Base-by-base conservation (phyloP, 2,113 vertebrate genomes). In the Ophiodon elongatus region DNA sequence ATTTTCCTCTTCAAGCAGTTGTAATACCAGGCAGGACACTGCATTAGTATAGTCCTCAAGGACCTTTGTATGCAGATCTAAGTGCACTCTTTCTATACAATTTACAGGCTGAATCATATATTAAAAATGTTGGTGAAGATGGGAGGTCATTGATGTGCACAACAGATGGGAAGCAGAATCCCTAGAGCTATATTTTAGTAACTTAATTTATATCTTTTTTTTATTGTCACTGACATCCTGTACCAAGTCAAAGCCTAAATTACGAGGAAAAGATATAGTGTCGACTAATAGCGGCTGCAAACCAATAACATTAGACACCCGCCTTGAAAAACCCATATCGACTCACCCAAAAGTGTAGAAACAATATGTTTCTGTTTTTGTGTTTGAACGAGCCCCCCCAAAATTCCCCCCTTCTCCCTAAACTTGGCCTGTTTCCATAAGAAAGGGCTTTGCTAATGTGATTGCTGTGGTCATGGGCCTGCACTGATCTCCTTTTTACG, bases 401-500 rank as follows among this genome's bases (percentile, higher is more conserved):
- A 57, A 81, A 79, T 80, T 77, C 81, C 71, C n/a, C 57, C 75
- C 79, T 54, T 17, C 76, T 67, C 57, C 13, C 66, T 33, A 79
- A 90, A 90, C 74, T 70, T 88, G 86, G 83, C 88, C 76, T 25
- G 75, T 86, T 89, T 91, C 84, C 93, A 92, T 89, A 85, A 89
- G 78, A 90, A 88, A 89, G 80, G 83, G 79, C 85, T 92, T 86
- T 70, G 70, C 83, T 92, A 90, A 94, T 93, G 90, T 91, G 91
- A 93, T 94, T 92, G 77, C 84, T 90, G 88, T 92, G 90, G 91
- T 93, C 91, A 90, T 83, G 90, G 92, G 91, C 81, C 81, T 73
- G 66, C 69, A 37, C 83, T 93, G 89, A 94, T 94, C 93, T 91
- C 77, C 87, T 93, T 92, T 92, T 93, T 93, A 91, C 84, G 75